Evolutionary conservation across 2,797 vertebrate genomes (phyloP).

Genomic region (Smutsia gigantea): DNA sequence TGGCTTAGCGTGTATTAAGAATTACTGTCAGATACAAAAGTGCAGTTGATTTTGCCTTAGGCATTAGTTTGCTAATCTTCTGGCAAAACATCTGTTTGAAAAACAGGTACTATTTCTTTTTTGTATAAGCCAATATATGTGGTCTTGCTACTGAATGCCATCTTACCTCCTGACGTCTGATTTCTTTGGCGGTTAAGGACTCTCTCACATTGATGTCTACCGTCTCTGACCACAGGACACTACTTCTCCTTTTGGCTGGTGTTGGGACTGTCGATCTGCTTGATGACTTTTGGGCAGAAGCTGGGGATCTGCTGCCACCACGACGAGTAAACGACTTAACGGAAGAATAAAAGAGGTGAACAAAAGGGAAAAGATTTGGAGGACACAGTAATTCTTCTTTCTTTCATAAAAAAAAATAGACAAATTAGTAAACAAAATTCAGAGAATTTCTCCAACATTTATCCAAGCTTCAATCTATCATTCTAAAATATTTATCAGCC

Average conservation of each 20-base stretch:
- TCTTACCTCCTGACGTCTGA: conserved; percentile 97
- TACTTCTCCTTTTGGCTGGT: no score
- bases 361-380: background rate
- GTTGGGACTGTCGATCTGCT: conserved; percentile 83
- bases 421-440: conserved; percentile 9
- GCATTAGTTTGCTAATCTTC: background rate
- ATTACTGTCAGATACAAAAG: background rate
- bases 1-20: background rate
- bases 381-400: background rate
- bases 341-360: background rate
- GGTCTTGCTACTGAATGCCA: rapidly evolving
- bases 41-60: background rate
- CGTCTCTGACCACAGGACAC: no score
- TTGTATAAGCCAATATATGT: background rate
- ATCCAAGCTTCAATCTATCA: conserved; percentile 28
- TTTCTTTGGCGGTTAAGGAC: conserved; percentile 92
- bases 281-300: conserved; percentile 91
- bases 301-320: conserved; percentile 93
- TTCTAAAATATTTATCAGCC: conserved; percentile 53
- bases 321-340: conserved; percentile 94
- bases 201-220: no score
- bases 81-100: background rate
- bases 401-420: background rate
- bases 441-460: conserved; percentile 15
- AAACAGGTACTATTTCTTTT: background rate